Evolutionary conservation across 2,888 invertebrate species (phyloP), one percentile per base, ranked within the genome.

Genomic region (Portevinia maculata): DNA sequence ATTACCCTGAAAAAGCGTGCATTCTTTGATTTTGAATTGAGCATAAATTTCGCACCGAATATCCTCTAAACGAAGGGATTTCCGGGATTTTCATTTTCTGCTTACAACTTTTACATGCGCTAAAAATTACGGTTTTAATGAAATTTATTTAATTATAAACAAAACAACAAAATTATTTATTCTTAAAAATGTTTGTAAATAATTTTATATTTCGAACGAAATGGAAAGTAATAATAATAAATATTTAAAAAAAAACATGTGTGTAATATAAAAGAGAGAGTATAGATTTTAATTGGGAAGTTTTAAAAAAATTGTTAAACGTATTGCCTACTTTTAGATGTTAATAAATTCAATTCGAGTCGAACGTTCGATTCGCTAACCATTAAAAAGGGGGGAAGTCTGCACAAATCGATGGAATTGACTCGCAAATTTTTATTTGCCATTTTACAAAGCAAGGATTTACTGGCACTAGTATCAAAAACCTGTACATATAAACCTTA

Each of bases 91-190:
- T 88, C 87, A 88, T 87, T 87, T 88, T 89, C 88, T 87, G 88
- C 87, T 87, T 88, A 87, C 89, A 89, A 89, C 87, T 89, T 88
- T 89, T 90, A 87, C 90, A 90, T 89, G 90, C 90, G 88, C 90
- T 90, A 88, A 85, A 44, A 86, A 85, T 85, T 79, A 83, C 71
- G 57, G 69, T 79, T 78, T 53, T 24, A n/a, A 69, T 62, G 34
- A 52, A 39, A 76, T 69, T 57, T 46, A 57, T 71, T 13, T 44
- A 39, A 52, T 48, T 46, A 37, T 19, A 34, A 32, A 57, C 6
- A 28, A 13, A 8, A n/a, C n/a, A 19, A 37, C 3, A 46, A 13
- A 46, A 28, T 5, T 8, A 17, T 50, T 28, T n/a, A 46, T 21
- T 53, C 69, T 19, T 24, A 41, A 44, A 57, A 60, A 67, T 37